phyloP scores from a whole-genome alignment of 2,797 vertebrate species.

The Philypnodon macrostomus region DNA sequence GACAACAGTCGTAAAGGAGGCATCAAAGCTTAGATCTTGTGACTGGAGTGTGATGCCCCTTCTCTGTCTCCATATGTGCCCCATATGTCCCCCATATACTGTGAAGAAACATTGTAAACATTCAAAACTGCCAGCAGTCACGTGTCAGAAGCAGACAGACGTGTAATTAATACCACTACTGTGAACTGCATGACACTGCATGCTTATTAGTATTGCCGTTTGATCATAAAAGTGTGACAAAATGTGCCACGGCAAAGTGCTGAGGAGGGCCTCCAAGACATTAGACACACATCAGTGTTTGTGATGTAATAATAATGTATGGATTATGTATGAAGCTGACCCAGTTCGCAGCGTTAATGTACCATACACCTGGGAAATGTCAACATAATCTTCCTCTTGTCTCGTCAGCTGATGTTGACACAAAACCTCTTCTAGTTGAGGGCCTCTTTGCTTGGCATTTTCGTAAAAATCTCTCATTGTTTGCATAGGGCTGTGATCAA shows the following conservation, averaged over 20 bases:
- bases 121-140: constrained; percentile 27
- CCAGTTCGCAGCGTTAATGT: constrained; percentile 51
- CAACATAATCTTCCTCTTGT: constrained; percentile 58
- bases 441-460: constrained; percentile 46
- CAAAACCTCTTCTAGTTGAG: constrained; percentile 56
- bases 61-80: no score
- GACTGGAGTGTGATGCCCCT: constrained; percentile 34
- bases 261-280: constrained; percentile 29
- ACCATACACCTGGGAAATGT: constrained; percentile 59
- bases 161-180: constrained; percentile 45
- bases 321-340: constrained; percentile 41
- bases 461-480: constrained; percentile 65
- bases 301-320: constrained; percentile 29
- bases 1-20: constrained; percentile 22
- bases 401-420: constrained; percentile 55
- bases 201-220: constrained; percentile 50
- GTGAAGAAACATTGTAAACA: constrained; percentile 15
- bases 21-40: constrained; percentile 50
- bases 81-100: constrained; percentile 54
- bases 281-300: constrained; percentile 17
- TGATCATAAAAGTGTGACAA: constrained; percentile 45
- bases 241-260: constrained; percentile 31
- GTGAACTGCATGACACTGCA: constrained; percentile 19
- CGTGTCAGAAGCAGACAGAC: constrained; percentile 34
- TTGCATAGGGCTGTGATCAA: constrained; percentile 63